These are phyloP conservation scores for Sphyrna mokarran DNA, from an alignment of 2,113 vertebrate genomes.

Conservation along the genomic window DNA sequence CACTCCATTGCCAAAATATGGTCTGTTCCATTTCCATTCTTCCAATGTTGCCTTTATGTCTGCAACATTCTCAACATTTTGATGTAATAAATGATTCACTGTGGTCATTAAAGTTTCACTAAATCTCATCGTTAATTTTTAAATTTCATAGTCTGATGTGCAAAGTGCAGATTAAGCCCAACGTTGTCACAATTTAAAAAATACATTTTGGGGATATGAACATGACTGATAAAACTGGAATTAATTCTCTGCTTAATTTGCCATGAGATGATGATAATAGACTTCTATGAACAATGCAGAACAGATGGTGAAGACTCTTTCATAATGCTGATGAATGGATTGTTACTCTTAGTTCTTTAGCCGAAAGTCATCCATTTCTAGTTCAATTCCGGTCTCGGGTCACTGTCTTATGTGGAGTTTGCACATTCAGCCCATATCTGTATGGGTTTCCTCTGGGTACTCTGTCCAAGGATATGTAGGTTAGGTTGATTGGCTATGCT, in stretches of 20 bases:
- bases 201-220: not conserved
- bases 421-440: no score
- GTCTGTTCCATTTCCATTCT: no score
- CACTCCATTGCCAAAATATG: no score
- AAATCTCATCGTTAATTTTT: not conserved
- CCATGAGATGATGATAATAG: not conserved
- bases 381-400: no score
- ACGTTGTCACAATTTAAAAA: not conserved
- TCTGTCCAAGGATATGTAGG: no score
- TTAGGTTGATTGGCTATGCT: no score
- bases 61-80: no score
- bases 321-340: not conserved
- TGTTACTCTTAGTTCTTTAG: not conserved
- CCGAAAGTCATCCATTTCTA: not conserved
- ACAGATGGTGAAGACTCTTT: not conserved
- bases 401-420: no score
- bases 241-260: not conserved
- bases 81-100: no score
- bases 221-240: not conserved
- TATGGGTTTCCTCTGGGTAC: no score
- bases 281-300: not conserved
- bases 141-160: not conserved
- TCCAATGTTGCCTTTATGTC: no score
- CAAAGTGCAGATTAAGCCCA: not conserved
- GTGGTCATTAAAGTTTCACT: no score